Conservation (phyloP, 1,140 invertebrate genomes). For the Halesus radiatus region DNA sequence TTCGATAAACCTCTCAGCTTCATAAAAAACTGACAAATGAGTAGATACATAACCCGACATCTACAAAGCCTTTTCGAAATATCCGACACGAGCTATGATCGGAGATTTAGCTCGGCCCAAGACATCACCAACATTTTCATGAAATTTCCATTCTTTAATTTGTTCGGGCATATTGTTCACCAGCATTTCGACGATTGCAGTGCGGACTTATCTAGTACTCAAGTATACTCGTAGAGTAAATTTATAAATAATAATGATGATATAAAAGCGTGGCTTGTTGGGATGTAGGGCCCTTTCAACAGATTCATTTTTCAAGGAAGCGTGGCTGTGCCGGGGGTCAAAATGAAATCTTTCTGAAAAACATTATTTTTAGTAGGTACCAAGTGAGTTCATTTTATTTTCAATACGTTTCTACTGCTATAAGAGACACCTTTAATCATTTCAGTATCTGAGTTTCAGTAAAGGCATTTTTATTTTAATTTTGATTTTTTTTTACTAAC, state of each 20-base stretch:
- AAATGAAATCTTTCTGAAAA: not conserved
- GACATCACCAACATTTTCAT: not conserved
- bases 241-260: slow-evolving; percentile 32
- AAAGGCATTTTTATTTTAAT: no score
- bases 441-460: no score
- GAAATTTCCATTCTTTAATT: not conserved
- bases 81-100: slow-evolving; percentile 2
- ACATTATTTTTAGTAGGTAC: no score
- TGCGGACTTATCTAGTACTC: not conserved
- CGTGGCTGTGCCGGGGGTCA: slow-evolving; percentile 15
- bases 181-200: not conserved
- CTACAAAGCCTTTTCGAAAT: not conserved
- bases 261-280: slow-evolving; percentile 50
- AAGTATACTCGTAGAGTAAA: slow-evolving; percentile 31
- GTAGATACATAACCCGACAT: slow-evolving; percentile 16
- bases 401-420: no score
- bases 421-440: no score
- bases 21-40: slow-evolving; percentile 45
- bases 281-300: slow-evolving; percentile 48
- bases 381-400: no score
- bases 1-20: slow-evolving; percentile 55
- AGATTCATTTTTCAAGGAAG: slow-evolving; percentile 47
- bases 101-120: not conserved
- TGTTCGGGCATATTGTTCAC: not conserved
- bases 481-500: no score